Conservation (phyloP, 53 echinoderm and acorn worm genomes). For the Antedon mediterranea region DNA sequence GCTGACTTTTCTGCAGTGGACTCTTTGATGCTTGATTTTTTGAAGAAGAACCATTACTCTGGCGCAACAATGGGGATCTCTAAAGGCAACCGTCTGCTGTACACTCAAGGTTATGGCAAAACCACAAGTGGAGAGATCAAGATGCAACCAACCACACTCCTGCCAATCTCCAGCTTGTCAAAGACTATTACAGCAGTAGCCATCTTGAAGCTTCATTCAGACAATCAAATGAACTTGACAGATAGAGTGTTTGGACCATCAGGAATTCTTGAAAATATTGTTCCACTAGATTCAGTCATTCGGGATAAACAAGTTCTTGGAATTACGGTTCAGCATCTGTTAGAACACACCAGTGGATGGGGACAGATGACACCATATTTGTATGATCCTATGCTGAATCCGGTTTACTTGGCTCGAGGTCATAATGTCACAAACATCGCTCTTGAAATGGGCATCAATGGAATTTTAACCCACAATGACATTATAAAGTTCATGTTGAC, state of each 20-base stretch:
- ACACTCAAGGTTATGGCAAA: constrained; percentile 83
- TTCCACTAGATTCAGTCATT: constrained; percentile 13
- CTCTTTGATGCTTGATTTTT: constrained; percentile 33
- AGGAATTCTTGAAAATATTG: constrained; percentile 36
- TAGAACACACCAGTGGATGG: constrained; percentile 87
- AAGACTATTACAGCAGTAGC: constrained; percentile 86
- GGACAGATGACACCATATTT: constrained; percentile 40
- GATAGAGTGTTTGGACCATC: constrained; percentile 72
- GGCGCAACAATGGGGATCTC: constrained; percentile 69
- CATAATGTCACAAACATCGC: constrained; percentile 68
- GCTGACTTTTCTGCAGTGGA: constrained; percentile 13
- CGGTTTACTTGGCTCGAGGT: constrained; percentile 58
- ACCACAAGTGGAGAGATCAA: constrained; percentile 19
- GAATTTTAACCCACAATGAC: constrained; percentile 31
- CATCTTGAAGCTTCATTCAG: constrained; percentile 55
- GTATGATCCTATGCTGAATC: constrained; percentile 73
- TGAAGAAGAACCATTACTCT: constrained; percentile 60
- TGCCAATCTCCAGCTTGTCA: constrained; percentile 80
- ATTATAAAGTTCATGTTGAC: constrained; percentile 55
- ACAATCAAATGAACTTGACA: constrained; percentile 28
- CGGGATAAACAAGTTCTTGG: constrained; percentile 52
- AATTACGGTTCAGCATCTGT: constrained; percentile 69
- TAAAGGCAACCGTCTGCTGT: constrained; percentile 24
- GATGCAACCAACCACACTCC: constrained; percentile 54
- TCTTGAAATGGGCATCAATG: constrained; percentile 42